Evolutionary conservation across 2,888 invertebrate species (phyloP), one percentile per base, ranked within the genome.

Genomic region (Cepaea hortensis): DNA sequence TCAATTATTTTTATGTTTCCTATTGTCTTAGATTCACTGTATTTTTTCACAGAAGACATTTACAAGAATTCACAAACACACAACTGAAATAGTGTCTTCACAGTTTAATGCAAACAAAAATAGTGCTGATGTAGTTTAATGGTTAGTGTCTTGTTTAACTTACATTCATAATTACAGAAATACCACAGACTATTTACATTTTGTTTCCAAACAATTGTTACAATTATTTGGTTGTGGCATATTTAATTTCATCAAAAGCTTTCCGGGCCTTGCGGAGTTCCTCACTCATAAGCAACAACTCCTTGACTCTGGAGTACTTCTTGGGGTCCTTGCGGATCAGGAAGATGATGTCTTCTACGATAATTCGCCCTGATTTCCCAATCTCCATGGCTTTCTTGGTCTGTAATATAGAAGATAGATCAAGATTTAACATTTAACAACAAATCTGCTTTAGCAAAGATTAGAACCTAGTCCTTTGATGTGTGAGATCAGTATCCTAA

Each of bases 191-290:
- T 68, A 68, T n/a, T 6, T 68, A 68, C 18, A 68, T 68, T 68
- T 18, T 18, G 68, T 68, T 68, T 20, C 23, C 5, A n/a, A 35
- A 35, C 35, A 35, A 35, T 35, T 35, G 35, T 35, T 35, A 50
- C 7, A 35, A 68, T 90, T 88, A 91, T 86, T 91, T 92, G 61
- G 92, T 92, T n/a, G 92, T 90, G 6, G 93, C 93, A 90, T 93
- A 93, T 90, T 93, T 94, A 75, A 93, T 93, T 90, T 94, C 99
- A 95, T 99, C 99, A 95, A 99, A 99, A 89, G 99, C 99, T 95
- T 99, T 99, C 91, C 99, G 96, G 20, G 99, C 99, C 95, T 98
- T 98, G 95, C 99, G 98, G 81, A 99, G 95, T 95, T 99, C 99
- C 95, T 99, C 99, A 95, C 99, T 99, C 99, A 99, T 99, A 76